Evolutionary conservation across 35 echinoderm and acorn worm species (phyloP).

Genomic region (Ophiothrix spiculata): DNA sequence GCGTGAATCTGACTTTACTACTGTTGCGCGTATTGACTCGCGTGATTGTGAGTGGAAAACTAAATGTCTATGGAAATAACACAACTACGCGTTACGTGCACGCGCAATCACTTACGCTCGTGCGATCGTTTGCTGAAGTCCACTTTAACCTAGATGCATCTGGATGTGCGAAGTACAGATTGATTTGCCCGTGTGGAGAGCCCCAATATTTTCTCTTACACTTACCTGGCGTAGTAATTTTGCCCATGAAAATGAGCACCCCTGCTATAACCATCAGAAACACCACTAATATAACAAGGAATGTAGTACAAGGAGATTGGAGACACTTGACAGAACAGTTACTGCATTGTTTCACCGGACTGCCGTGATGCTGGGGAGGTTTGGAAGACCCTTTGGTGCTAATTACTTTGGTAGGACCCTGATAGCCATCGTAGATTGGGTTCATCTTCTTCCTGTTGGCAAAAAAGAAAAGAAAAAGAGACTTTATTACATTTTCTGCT

Average conservation of each 20-base stretch:
- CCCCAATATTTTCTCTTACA: too few species aligned
- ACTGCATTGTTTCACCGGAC: neutral
- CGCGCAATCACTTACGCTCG: too few species aligned
- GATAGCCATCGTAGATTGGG: neutral
- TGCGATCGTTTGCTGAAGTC: too few species aligned
- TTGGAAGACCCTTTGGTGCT: slow-evolving; percentile 6
- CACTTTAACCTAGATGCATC: too few species aligned
- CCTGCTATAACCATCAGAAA: slow-evolving; percentile 8
- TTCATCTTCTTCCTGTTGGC: neutral
- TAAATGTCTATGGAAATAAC: too few species aligned
- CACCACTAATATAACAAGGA: slow-evolving; percentile 10
- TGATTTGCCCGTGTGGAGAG: too few species aligned
- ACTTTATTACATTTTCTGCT: too few species aligned
- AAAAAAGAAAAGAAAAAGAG: neutral
- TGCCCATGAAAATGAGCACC: slow-evolving; percentile 1
- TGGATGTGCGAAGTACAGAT: too few species aligned
- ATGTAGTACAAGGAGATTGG: neutral
- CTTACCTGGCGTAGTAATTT: slow-evolving; percentile 4
- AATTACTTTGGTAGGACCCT: neutral
- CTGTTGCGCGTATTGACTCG: too few species aligned
- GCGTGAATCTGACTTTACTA: too few species aligned
- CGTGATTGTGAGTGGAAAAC: too few species aligned
- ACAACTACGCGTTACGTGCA: too few species aligned
- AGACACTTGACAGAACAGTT: neutral
- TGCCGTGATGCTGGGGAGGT: neutral